phyloP scores from a whole-genome alignment of 1,140 invertebrate species.

The Dinoponera quadriceps region DNA sequence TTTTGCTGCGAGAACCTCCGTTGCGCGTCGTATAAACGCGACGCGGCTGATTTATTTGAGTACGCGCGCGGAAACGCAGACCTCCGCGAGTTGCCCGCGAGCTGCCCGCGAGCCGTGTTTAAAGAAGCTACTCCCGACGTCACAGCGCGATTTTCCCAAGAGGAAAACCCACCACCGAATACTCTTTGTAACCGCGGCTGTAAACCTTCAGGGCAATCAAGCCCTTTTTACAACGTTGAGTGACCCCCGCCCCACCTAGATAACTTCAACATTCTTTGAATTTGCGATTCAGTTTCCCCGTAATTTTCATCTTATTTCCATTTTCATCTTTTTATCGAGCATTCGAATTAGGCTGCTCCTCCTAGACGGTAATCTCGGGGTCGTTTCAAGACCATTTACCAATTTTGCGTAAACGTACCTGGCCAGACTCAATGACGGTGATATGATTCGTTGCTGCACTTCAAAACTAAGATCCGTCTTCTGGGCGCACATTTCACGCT shows the following conservation, averaged over 20 bases:
- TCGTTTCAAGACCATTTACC: background rate
- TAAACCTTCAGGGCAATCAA: background rate
- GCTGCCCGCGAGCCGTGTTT: background rate
- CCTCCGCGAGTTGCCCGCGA: background rate
- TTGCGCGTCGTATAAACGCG: slow-evolving; percentile 18
- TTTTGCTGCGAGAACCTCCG: background rate
- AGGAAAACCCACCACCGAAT: background rate
- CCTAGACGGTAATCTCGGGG: background rate
- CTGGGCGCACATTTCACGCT: no score
- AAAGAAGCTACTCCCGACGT: background rate
- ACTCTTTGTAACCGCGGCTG: background rate
- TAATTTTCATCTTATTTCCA: background rate
- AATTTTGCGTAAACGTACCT: background rate
- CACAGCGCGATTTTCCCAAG: background rate
- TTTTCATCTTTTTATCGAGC: background rate
- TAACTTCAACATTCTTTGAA: background rate
- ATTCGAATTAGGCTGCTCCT: background rate
- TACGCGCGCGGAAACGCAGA: slow-evolving; percentile 12
- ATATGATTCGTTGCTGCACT: background rate
- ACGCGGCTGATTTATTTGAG: slow-evolving; percentile 24
- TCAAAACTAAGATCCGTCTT: background rate
- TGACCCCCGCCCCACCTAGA: no score
- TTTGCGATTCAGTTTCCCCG: background rate
- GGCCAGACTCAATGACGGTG: background rate
- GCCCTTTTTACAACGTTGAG: background rate